Base-by-base conservation (phyloP, 2,113 vertebrate species). In the Cardinalis cardinalis region DNA sequence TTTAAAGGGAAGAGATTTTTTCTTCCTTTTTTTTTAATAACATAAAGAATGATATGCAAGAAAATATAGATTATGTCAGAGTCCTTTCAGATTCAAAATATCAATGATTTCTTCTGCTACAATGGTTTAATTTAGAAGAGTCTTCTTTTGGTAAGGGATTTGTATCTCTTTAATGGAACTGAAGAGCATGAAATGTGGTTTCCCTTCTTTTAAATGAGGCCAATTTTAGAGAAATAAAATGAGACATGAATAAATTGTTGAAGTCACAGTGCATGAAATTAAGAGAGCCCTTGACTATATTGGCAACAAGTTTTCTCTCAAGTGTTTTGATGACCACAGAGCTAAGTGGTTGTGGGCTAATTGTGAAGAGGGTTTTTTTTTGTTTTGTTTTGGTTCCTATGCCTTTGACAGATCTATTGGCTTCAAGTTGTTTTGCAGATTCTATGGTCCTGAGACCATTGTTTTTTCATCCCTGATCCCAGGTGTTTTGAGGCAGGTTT, bases 231-330 rank as follows among this genome's bases (percentile, higher is more conserved):
- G 92, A 97, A 98, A 97, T 97, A 98, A 97, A 97, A 97, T 95
- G 96, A 97, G 96, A 97, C 98, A 97, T 74, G 96, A 96, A 97
- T 95, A 97, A 98, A 97, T 96, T 96, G 97, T 96, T 97, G 96
- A 96, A 98, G 96, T 95, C 97, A 97, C 93, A 97, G 97, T 97
- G 97, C 97, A 98, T 98, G 97, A 98, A 98, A 98, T 98, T 97
- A 98, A 97, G 96, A 97, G 95, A 96, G 88, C 74, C 95, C 91
- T 84, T 87, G 52, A 95, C 92, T 96, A 61, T 88, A 97, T 79
- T 95, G 94, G 95, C 95, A 96, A 86, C 83, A 93, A 78, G 29
- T 73, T 94, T 96, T 92, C 88, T 93, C 90, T 95, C 92, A 81
- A 82, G 59, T 84, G 58, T 95, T 94, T 95, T 95, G 94, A 96